These are phyloP conservation scores for Ciconia nigra DNA, from an alignment of 2,797 vertebrate genomes.

Conservation along the genomic window DNA sequence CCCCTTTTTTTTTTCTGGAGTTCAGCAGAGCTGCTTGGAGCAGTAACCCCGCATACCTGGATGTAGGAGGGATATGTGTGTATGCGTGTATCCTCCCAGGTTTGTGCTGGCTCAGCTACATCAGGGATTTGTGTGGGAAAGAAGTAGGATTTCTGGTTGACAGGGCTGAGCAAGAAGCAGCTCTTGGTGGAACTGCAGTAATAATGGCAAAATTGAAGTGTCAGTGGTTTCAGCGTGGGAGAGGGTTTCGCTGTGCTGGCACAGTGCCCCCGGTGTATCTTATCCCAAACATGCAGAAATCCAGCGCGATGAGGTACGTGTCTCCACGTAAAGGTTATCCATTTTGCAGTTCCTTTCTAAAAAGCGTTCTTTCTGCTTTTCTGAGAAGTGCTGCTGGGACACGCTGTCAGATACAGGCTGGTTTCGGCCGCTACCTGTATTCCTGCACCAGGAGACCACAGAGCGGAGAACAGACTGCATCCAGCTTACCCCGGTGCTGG, in stretches of 20 bases:
- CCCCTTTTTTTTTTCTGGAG: background rate
- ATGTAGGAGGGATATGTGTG: background rate
- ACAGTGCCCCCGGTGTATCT: rapidly evolving
- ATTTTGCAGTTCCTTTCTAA: background rate
- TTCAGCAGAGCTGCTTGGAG: background rate
- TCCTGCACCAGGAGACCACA: background rate
- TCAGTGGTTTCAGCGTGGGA: background rate
- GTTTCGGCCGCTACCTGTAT: rapidly evolving
- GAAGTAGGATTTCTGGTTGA: background rate
- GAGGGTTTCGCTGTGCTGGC: background rate
- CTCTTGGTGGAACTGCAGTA: background rate
- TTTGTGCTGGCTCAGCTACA: background rate
- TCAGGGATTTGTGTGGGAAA: background rate
- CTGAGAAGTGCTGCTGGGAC: background rate
- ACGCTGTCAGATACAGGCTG: rapidly evolving
- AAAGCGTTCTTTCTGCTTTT: background rate
- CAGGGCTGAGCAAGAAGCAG: background rate
- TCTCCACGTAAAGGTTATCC: rapidly evolving
- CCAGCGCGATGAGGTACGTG: rapidly evolving
- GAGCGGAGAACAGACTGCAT: rapidly evolving
- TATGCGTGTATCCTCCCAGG: background rate
- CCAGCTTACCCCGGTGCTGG: background rate
- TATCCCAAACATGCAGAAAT: background rate
- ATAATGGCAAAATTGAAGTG: background rate
- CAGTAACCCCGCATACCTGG: background rate